phyloP scores from a whole-genome alignment of 2,797 vertebrate genomes.

The Xenentodon cancila region DNA sequence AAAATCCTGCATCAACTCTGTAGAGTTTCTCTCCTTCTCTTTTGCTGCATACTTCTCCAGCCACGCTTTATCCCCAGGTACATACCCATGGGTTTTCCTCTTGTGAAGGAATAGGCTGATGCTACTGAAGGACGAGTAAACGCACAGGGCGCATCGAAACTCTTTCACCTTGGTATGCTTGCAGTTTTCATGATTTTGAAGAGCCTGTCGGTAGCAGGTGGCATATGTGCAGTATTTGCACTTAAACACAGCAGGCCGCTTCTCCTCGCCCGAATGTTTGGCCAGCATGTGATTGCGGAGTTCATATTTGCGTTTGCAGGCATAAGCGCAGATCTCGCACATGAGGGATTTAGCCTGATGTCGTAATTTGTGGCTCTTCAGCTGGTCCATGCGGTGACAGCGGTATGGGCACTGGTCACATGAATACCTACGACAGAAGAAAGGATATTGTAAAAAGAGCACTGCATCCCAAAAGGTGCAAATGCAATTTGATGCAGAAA shows the following conservation, averaged over 20 bases:
- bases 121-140: slow-evolving; percentile 92
- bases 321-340: slow-evolving; percentile 94
- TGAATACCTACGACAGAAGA: slow-evolving; percentile 84
- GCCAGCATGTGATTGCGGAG: slow-evolving; percentile 93
- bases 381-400: slow-evolving; percentile 95
- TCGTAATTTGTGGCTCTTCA: slow-evolving; percentile 96
- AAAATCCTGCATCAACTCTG: slow-evolving; percentile 64
- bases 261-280: slow-evolving; percentile 83
- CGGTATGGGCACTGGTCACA: slow-evolving; percentile 96
- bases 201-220: slow-evolving; percentile 91
- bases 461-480: too few species aligned
- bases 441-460: not conserved
- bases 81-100: slow-evolving; percentile 91
- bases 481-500: too few species aligned
- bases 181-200: slow-evolving; percentile 97
- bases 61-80: slow-evolving; percentile 93
- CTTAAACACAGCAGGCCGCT: slow-evolving; percentile 79
- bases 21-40: slow-evolving; percentile 82
- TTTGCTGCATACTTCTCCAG: slow-evolving; percentile 86
- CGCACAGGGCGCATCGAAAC: slow-evolving; percentile 91
- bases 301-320: slow-evolving; percentile 96
- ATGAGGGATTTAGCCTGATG: slow-evolving; percentile 95
- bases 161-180: slow-evolving; percentile 92
- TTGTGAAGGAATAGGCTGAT: slow-evolving; percentile 97
- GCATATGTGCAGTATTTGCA: slow-evolving; percentile 94